Percentiles rank a stretch among this genome's conserved stretches.
These are phyloP conservation scores for Mythimna pallens DNA, from an alignment of 2,888 invertebrate genomes.

Conservation along the genomic window DNA sequence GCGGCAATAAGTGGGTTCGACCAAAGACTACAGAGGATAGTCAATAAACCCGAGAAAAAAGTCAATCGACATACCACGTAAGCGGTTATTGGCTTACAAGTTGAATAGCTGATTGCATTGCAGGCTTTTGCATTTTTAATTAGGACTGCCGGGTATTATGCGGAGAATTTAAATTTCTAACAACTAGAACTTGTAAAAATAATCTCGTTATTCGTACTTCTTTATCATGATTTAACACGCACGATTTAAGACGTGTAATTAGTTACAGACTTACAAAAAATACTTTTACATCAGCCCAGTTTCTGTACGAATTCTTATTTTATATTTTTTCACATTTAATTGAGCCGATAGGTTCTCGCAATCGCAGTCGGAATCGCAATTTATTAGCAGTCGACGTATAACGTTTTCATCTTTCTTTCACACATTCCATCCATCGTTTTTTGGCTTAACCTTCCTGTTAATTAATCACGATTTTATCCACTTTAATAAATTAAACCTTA, in stretches of 20 bases:
- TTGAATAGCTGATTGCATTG: slow-evolving; percentile 45
- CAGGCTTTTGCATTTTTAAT: slow-evolving; percentile 35
- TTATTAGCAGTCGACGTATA: no score
- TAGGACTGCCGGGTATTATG: slow-evolving; percentile 11
- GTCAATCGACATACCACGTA: slow-evolving; percentile 23
- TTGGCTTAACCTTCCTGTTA: no score
- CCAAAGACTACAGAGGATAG: slow-evolving; percentile 51
- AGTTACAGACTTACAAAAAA: background rate
- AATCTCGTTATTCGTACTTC: background rate
- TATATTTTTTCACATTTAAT: no score
- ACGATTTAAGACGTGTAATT: no score
- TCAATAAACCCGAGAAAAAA: slow-evolving; percentile 46
- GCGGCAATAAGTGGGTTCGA: slow-evolving; percentile 67
- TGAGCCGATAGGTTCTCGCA: no score
- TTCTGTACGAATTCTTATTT: no score
- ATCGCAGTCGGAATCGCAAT: no score
- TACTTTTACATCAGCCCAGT: no score
- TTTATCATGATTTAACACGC: background rate
- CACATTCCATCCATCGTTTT: no score
- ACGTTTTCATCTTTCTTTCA: no score
- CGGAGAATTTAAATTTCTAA: slow-evolving; percentile 23
- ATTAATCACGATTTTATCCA: no score
- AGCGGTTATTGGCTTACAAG: slow-evolving; percentile 41
- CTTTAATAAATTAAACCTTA: no score
- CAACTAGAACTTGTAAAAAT: background rate